Evolutionary conservation across 2,797 vertebrate genomes (phyloP).

Genomic region (Arctocebus calabarensis): DNA sequence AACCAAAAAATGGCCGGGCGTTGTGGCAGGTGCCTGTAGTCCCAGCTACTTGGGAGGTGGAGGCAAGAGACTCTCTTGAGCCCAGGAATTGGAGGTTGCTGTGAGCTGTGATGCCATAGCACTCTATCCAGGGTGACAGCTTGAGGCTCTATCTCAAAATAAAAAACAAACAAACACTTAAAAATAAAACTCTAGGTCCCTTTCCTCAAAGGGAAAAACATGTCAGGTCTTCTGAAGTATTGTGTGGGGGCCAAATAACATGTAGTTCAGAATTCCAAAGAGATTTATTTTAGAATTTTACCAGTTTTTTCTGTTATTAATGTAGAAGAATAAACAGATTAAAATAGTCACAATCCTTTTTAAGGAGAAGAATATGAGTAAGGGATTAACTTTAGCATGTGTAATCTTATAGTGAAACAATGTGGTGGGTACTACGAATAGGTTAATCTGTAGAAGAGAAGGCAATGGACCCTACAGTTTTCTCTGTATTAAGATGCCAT

Average conservation of each 20-base stretch:
- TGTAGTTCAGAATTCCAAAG: conserved; percentile 57
- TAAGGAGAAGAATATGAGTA: conserved; percentile 20
- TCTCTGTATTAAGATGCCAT: background rate
- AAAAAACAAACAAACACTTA: no score
- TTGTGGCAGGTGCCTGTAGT: no score
- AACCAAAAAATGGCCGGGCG: no score
- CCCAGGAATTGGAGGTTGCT: no score
- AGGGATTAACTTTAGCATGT: background rate
- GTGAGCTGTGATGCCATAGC: no score
- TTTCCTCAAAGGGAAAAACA: background rate
- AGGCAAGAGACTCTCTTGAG: no score
- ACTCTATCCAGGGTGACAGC: no score
- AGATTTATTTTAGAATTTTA: conserved; percentile 60
- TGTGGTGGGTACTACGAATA: background rate
- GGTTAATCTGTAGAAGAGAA: background rate
- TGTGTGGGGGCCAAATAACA: background rate
- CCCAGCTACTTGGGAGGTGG: no score
- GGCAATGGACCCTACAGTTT: background rate
- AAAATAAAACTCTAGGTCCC: conserved; percentile 22
- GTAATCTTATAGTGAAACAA: background rate
- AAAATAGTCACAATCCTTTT: conserved; percentile 19
- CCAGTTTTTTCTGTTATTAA: conserved; percentile 36
- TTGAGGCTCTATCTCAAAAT: no score
- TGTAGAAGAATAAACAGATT: conserved; percentile 42
- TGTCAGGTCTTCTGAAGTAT: conserved; percentile 56